Conservation (phyloP, 2,113 vertebrate species). For the Copsychus sechellarum region DNA sequence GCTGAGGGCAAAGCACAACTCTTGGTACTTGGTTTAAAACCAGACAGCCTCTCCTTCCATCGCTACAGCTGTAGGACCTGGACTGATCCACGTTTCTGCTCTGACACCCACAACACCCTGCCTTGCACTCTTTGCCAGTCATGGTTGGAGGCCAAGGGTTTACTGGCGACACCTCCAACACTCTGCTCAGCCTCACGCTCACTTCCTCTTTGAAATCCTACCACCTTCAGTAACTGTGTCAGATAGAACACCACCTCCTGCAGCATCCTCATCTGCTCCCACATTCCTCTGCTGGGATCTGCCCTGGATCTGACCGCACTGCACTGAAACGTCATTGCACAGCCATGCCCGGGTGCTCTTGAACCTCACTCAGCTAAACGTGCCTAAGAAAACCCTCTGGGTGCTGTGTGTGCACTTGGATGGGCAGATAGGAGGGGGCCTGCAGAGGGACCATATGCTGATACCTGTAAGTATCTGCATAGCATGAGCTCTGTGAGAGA, state of each 20-base stretch:
- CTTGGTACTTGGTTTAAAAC: background rate
- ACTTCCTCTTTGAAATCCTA: background rate
- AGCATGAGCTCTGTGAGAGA: accelerated
- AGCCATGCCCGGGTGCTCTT: background rate
- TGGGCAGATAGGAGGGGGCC: background rate
- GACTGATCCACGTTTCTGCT: background rate
- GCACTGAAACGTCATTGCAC: accelerated
- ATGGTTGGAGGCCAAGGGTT: background rate
- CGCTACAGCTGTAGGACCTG: background rate
- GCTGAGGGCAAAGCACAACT: background rate
- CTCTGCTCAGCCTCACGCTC: background rate
- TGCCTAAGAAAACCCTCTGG: background rate
- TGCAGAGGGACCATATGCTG: background rate
- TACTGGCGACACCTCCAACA: background rate
- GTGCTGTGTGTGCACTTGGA: accelerated
- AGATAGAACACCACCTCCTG: background rate
- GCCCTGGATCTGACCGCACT: accelerated
- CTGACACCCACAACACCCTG: background rate
- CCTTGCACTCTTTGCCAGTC: background rate
- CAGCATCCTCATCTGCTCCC: background rate
- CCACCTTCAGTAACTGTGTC: background rate
- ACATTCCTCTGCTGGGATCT: background rate
- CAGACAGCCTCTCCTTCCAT: background rate
- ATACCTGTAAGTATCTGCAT: accelerated
- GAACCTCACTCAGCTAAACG: background rate